Evolutionary conservation across 2,797 vertebrate species (phyloP).

Genomic region (Pitangus sulphuratus): DNA sequence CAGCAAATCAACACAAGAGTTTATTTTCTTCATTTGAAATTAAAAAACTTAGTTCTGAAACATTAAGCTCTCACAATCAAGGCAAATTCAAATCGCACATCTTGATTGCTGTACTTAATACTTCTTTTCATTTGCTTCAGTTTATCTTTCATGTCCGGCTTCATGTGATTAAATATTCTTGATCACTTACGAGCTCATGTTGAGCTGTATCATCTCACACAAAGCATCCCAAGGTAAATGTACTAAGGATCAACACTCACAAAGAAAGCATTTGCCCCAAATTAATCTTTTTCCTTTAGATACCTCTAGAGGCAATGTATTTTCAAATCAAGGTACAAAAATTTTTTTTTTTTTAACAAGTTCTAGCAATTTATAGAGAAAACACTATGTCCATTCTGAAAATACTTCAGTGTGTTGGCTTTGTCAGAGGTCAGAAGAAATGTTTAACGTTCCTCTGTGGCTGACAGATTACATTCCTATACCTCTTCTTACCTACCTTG

Average conservation of each 20-base stretch:
- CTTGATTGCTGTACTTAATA: not conserved
- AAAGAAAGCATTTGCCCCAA: not conserved
- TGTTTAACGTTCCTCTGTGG: not conserved
- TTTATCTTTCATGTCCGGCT: not conserved
- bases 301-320: not conserved
- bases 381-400: not conserved
- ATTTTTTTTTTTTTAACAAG: not conserved
- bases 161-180: not conserved
- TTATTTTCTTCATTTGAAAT: not conserved
- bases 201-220: not conserved
- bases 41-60: not conserved
- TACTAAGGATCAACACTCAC: not conserved
- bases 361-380: not conserved
- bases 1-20: accelerated
- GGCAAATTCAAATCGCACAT: not conserved
- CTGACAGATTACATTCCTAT: not conserved
- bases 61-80: not conserved
- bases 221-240: not conserved
- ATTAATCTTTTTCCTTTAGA: not conserved
- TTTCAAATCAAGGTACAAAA: not conserved
- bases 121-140: not conserved
- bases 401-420: not conserved
- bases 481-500: not conserved
- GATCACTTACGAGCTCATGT: not conserved
- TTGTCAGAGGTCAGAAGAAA: not conserved